These are phyloP conservation scores for Drosophila maculinotata DNA, from an alignment of 2,888 invertebrate species.

Conservation along the genomic window DNA sequence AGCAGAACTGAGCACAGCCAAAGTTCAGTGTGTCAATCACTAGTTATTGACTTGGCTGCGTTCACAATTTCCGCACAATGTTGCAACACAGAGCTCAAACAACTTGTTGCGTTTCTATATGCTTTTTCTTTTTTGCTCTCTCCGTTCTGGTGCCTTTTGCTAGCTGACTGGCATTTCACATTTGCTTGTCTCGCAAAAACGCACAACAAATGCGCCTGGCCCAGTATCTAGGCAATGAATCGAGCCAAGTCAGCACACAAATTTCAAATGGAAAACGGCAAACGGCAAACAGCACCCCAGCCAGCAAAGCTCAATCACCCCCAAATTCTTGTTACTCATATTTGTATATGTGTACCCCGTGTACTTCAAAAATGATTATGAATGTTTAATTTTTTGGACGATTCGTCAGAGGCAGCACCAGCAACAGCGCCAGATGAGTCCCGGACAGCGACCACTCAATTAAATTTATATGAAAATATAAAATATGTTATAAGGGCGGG, in stretches of 20 bases:
- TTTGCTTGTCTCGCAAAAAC: constrained; percentile 48
- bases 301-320: constrained; percentile 48
- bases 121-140: constrained; percentile 1
- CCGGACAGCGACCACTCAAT: constrained; percentile 72
- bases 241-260: constrained; percentile 61
- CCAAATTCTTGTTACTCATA: constrained; percentile 16
- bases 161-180: constrained; percentile 48
- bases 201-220: constrained; percentile 55
- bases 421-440: constrained; percentile 54
- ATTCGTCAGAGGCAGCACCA: constrained; percentile 27
- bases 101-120: constrained; percentile 42
- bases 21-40: constrained; percentile 59
- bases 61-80: constrained; percentile 32
- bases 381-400: constrained; percentile 59
- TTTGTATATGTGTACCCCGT: not conserved
- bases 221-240: constrained; percentile 50
- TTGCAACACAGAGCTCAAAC: constrained; percentile 18
- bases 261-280: constrained; percentile 26
- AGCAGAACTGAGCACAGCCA: constrained; percentile 4
- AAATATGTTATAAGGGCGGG: constrained; percentile 22
- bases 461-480: constrained; percentile 71
- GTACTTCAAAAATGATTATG: constrained; percentile 61
- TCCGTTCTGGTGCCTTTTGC: constrained; percentile 28
- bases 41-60: constrained; percentile 42
- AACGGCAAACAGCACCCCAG: constrained; percentile 12